Base-by-base conservation (phyloP, 2,797 vertebrate genomes). In the Astyanax mexicanus region DNA sequence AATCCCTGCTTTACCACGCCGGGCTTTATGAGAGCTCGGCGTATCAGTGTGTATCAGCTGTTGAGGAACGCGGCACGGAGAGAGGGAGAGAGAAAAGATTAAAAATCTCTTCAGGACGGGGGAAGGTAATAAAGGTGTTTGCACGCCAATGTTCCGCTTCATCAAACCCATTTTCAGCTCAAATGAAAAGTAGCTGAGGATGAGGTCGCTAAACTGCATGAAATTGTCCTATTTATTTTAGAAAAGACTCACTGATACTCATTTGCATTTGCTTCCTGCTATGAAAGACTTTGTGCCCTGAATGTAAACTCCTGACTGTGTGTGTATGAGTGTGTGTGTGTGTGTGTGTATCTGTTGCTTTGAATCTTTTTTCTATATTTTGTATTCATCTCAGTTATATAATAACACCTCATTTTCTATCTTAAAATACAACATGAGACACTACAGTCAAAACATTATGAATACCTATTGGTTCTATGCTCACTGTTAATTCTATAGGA, bases 141-240 rank as follows among this genome's bases (percentile, higher is more conserved):
- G 74, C 64, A 80, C 61, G 60, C 66, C 69, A 74, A 72, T 76
- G 74, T 72, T 78, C 66, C 61, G 69, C 83, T 85, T 84, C 81
- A 81, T 80, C 69, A 69, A 77, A 80, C 62, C 76, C 72, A 76
- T 81, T 83, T 85, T 80, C 77, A 69, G 74, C 70, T 71, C 66
- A 86, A 84, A 79, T 84, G 70, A 84, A 82, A 85, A 79, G 69
- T 77, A 75, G 77, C 74, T 77, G 54, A 66, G 75, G 72, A 80
- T 78, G 75, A 69, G 67, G 61, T 77, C 47, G 66, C 75, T 81
- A 73, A 83, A 77, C 66, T 81, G 75, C 77, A 69, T 81, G 81
- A 87, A 85, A 86, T 82, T 77, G 72, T 80, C 77, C 80, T 74
- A 72, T 84, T 87, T 80, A 84, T 83, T 72, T 64, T 44, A 78